A percentile compares a stretch with the other conserved stretches of the same genome.
Conservation (phyloP, 2,113 vertebrate species). For the Lycocorax pyrrhopterus region DNA sequence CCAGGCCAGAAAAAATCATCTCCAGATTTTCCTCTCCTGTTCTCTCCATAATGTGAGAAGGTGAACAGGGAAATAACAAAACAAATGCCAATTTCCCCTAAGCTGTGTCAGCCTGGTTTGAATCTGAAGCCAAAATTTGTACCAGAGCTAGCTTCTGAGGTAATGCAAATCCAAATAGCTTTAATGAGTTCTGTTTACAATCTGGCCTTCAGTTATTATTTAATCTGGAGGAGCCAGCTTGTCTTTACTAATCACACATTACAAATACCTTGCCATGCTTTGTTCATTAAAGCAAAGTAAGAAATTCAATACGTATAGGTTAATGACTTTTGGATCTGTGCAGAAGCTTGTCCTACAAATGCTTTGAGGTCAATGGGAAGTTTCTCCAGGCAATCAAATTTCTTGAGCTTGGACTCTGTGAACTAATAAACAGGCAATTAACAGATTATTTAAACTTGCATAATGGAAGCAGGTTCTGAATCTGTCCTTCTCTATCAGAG, state of each 20-base stretch:
- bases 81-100: neutral
- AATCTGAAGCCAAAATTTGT: neutral
- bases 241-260: neutral
- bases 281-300: neutral
- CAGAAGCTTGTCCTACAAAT: neutral
- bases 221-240: conserved; percentile 10
- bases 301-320: neutral
- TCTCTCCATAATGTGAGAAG: neutral
- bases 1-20: neutral
- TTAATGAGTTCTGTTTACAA: neutral
- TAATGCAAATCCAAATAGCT: neutral
- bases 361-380: neutral
- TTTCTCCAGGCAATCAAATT: neutral
- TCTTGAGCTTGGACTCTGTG: neutral
- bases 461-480: neutral
- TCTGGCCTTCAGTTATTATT: conserved; percentile 18
- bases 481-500: neutral
- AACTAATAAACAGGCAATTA: neutral
- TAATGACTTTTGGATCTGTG: conserved; percentile 12
- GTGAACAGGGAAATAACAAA: neutral
- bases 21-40: neutral
- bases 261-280: neutral
- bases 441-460: neutral
- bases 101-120: neutral
- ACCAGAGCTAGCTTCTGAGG: neutral